Base-by-base conservation (phyloP, 2,888 invertebrate species). In the Physocephala rufipes region DNA sequence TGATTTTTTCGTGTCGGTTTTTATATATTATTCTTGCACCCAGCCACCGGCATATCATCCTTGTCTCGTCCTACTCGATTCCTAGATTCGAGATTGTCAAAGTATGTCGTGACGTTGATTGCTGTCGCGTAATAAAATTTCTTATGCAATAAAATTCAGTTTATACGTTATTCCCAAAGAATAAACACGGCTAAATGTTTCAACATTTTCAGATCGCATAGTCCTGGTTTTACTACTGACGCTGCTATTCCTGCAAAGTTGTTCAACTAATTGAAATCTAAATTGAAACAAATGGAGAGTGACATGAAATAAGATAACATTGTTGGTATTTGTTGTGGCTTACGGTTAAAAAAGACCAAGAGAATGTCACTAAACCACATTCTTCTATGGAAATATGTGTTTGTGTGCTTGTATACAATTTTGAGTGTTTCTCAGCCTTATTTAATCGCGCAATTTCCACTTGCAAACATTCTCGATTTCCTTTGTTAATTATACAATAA, bases 281-380 rank as follows among this genome's bases (percentile, higher is more conserved):
- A 81, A 81, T 80, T 82, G 80, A 75, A 77, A 76, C 78, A 83
- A 83, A 82, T 83, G 75, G 82, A 80, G 82, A 83, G 76, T 82
- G 83, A 83, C 83, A 72, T 76, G 75, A 77, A 81, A 83, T 82
- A 83, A 77, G 74, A 78, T 80, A 83, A 82, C 81, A 79, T 81
- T 81, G 81, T 83, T 79, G 76, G 9, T 36, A 36, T 9, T 7
- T 36, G 9, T 36, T 63, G 70, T 30, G 47, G 49, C 59, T 68
- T 68, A 49, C 67, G 67, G 53, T 36, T 19, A 21, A 28, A 28
- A n/a, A 2, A 1, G 13, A 28, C 36, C 36, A 36, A 36, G n/a
- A n/a, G 55, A 21, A 15, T n/a, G n/a, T n/a, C n/a, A n/a, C n/a
- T n/a, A n/a, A n/a, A n/a, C n/a, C n/a, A n/a, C n/a, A n/a, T n/a